These are phyloP conservation scores for Odontophorus gujanensis DNA, from an alignment of 2,113 vertebrate species.

Conservation along the genomic window DNA sequence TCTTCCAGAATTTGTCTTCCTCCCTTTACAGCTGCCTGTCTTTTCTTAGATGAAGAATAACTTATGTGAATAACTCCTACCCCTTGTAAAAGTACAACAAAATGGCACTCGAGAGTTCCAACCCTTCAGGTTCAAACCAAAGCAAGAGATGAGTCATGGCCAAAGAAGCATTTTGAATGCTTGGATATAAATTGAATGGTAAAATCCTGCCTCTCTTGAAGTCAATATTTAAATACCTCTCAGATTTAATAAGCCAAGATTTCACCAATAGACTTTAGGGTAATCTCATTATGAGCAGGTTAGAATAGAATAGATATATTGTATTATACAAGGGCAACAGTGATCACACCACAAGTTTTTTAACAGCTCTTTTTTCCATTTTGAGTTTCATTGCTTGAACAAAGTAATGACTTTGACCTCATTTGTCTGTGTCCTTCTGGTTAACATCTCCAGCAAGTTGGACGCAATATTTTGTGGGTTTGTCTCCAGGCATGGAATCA, in stretches of 20 bases:
- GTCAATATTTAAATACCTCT: not conserved
- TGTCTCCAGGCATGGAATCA: conserved; percentile 38
- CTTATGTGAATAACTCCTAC: not conserved
- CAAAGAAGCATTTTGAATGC: not conserved
- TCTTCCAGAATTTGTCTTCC: not conserved
- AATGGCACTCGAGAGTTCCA: not conserved
- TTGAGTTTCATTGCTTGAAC: not conserved
- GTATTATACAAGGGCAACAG: not conserved
- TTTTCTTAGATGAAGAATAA: not conserved
- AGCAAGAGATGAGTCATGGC: not conserved
- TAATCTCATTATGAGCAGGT: not conserved
- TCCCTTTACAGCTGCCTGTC: not conserved
- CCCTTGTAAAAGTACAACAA: not conserved
- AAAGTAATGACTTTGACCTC: not conserved
- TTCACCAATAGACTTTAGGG: not conserved
- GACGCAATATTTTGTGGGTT: not conserved
- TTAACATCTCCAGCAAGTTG: not conserved
- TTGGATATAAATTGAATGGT: not conserved
- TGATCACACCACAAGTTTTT: not conserved
- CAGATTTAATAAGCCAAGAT: not conserved
- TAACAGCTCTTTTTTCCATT: not conserved
- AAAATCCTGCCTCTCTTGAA: not conserved
- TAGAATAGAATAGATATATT: not conserved
- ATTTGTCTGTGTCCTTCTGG: not conserved
- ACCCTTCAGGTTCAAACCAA: not conserved